Evolutionary conservation across 2,113 vertebrate species (phyloP).

Genomic region (Bagarius yarrelli): DNA sequence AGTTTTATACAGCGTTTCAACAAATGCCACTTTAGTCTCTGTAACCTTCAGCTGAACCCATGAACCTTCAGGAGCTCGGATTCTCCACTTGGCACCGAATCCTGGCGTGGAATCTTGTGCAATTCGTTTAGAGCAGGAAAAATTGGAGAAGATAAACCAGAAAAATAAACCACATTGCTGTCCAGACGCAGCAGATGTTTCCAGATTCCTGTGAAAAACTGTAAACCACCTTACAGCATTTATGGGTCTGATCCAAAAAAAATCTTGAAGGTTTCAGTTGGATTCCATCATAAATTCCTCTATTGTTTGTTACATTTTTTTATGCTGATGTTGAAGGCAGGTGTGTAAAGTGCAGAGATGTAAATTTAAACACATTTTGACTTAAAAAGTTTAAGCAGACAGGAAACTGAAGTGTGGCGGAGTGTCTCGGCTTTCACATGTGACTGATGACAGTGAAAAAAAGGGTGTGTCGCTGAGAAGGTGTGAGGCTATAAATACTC

Average conservation of each 20-base stretch:
- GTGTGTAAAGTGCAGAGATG: not conserved
- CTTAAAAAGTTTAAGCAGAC: not conserved
- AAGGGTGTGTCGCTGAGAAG: constrained; percentile 47
- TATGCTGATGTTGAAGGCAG: not conserved
- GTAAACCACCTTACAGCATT: not conserved
- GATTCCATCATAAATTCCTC: constrained; percentile 19
- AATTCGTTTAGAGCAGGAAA: not conserved
- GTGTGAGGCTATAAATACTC: constrained; percentile 63
- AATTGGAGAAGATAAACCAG: not conserved
- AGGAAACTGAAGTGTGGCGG: not conserved
- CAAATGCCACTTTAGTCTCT: not conserved
- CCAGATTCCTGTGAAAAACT: not conserved
- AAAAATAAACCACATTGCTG: not conserved
- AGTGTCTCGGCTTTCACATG: not conserved
- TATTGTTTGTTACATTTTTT: not conserved
- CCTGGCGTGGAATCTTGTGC: not conserved
- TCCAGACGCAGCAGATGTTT: constrained; percentile 26
- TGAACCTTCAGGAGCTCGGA: not conserved
- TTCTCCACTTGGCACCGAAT: not conserved
- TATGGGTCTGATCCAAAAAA: not conserved
- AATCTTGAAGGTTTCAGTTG: not conserved
- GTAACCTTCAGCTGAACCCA: not conserved
- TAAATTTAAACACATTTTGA: not conserved
- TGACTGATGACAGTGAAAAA: constrained; percentile 5
- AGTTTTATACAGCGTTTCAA: not conserved